Conservation (phyloP, 2,888 invertebrate genomes). For the Amphipoea oculea region DNA sequence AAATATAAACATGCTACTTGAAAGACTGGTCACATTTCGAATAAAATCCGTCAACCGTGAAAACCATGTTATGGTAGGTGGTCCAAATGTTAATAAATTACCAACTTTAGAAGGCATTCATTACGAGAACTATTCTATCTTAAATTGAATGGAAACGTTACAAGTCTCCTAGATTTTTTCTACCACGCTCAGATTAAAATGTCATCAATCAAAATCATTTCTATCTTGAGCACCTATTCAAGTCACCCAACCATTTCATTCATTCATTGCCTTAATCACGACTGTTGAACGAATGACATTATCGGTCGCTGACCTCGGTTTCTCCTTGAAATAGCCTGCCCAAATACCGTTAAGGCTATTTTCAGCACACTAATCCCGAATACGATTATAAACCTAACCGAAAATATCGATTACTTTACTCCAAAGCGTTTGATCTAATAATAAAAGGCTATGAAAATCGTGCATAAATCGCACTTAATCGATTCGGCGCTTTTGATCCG, state of each 20-base stretch:
- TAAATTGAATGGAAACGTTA: slow-evolving; percentile 48
- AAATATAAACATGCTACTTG: not conserved
- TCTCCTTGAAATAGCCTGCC: slow-evolving; percentile 59
- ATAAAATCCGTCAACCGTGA: not conserved
- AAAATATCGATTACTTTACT: slow-evolving; percentile 69
- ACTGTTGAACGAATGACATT: slow-evolving; percentile 58
- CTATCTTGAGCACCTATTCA: slow-evolving; percentile 50
- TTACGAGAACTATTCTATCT: slow-evolving; percentile 13
- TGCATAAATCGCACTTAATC: slow-evolving; percentile 77
- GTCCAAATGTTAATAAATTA: slow-evolving; percentile 20
- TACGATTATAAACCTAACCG: slow-evolving; percentile 56
- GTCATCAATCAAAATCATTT: slow-evolving; percentile 54
- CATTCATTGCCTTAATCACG: slow-evolving; percentile 47
- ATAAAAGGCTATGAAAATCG: slow-evolving; percentile 69
- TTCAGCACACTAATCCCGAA: slow-evolving; percentile 53
- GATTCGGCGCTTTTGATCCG: slow-evolving; percentile 79
- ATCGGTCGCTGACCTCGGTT: slow-evolving; percentile 59
- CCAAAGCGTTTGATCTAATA: slow-evolving; percentile 79
- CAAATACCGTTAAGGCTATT: slow-evolving; percentile 58
- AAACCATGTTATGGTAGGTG: not conserved
- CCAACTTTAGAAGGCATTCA: slow-evolving; percentile 14
- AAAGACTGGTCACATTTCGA: not conserved
- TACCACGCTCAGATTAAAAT: slow-evolving; percentile 43
- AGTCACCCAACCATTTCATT: slow-evolving; percentile 38
- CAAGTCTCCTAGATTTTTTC: slow-evolving; percentile 25